These are phyloP conservation scores for Agrotis exclamationis DNA, from an alignment of 2,888 invertebrate genomes.

Conservation along the genomic window DNA sequence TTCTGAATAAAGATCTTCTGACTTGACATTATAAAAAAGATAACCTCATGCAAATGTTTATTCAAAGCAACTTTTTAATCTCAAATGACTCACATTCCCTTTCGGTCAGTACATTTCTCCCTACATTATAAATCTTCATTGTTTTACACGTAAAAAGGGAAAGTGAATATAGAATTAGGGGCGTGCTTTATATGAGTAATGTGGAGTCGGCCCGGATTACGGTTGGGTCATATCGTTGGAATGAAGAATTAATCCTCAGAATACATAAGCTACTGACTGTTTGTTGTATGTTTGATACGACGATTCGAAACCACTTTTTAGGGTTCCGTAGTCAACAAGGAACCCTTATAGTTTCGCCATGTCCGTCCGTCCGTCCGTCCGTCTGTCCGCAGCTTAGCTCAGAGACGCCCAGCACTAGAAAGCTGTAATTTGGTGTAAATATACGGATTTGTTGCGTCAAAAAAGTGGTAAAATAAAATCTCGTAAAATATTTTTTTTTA, in stretches of 20 bases:
- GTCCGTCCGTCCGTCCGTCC: no score
- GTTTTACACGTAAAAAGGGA: slow-evolving; percentile 63
- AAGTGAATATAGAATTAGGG: slow-evolving; percentile 70
- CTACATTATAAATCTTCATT: slow-evolving; percentile 50
- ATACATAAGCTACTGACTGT: slow-evolving; percentile 1
- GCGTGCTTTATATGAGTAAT: slow-evolving; percentile 68
- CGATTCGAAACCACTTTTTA: background rate
- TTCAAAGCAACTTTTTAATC: slow-evolving; percentile 6
- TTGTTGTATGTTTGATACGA: background rate
- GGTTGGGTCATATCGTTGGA: slow-evolving; percentile 55
- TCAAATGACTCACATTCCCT: background rate
- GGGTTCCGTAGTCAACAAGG: no score
- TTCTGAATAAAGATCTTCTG: no score
- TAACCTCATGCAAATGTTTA: background rate
- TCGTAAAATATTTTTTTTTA: no score
- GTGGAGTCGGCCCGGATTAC: slow-evolving; percentile 55
- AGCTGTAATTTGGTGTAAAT: no score
- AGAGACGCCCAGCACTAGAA: no score
- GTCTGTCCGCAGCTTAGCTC: no score
- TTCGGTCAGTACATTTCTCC: slow-evolving; percentile 19
- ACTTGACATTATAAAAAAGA: background rate
- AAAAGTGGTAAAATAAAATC: no score
- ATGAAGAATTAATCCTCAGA: slow-evolving; percentile 63
- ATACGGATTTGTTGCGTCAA: no score
- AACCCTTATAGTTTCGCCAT: no score